These are phyloP conservation scores for Drosophila seclusa DNA, from an alignment of 2,888 invertebrate species.

Conservation along the genomic window DNA sequence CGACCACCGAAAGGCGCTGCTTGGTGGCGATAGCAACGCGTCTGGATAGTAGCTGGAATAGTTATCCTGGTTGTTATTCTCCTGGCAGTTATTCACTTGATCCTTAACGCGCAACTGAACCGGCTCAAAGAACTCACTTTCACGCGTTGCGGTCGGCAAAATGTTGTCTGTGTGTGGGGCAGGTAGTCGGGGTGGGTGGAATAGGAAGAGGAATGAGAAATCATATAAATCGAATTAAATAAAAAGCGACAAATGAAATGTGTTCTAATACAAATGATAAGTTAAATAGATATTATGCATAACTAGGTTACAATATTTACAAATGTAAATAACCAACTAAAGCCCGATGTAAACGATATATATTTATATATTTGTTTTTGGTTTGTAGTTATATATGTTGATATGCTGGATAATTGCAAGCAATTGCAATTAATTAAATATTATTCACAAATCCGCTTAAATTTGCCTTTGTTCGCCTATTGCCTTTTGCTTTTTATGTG, in stretches of 20 bases:
- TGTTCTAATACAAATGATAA: conserved; percentile 17
- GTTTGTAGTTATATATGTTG: conserved; percentile 1
- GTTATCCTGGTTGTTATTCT: conserved; percentile 63
- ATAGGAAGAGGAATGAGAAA: conserved; percentile 22
- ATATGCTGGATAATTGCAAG: conserved; percentile 34
- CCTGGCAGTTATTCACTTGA: conserved; percentile 17
- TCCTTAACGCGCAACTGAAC: conserved; percentile 64
- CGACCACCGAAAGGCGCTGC: conserved; percentile 72
- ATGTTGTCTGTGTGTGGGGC: conserved; percentile 57
- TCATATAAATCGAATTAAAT: conserved; percentile 51
- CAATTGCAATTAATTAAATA: conserved; percentile 67
- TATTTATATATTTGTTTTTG: conserved; percentile 4
- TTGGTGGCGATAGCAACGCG: conserved; percentile 45
- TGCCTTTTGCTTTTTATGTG: conserved; percentile 28
- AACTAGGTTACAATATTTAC: conserved; percentile 38
- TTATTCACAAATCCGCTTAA: conserved; percentile 46
- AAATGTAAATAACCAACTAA: conserved; percentile 32
- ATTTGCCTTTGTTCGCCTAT: conserved; percentile 15
- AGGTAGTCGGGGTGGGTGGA: not conserved
- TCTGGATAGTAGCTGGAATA: conserved; percentile 58
- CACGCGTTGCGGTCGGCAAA: conserved; percentile 49
- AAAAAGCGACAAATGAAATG: conserved; percentile 28
- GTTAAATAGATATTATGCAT: conserved; percentile 31
- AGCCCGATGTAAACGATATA: conserved; percentile 17
- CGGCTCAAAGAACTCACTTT: conserved; percentile 43